Evolutionary conservation across 2,888 invertebrate species (phyloP).

Genomic region (Dione vanillae): DNA sequence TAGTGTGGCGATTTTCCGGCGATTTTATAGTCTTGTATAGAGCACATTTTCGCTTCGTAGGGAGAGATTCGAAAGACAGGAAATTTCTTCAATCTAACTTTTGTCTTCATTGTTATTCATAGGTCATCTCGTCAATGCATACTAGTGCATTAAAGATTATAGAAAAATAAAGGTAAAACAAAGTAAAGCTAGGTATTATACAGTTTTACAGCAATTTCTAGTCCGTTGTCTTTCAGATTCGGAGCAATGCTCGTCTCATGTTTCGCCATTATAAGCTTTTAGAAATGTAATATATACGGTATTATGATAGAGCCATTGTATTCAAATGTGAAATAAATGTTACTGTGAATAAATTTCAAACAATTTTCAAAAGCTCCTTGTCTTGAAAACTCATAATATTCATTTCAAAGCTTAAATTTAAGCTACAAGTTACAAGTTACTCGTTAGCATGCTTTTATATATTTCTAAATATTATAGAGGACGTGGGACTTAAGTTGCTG

Average conservation of each 20-base stretch:
- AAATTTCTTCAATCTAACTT: too few species aligned
- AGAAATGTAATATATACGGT: slow-evolving; percentile 2
- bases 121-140: too few species aligned
- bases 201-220: not conserved
- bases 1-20: too few species aligned
- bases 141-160: too few species aligned
- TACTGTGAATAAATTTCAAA: slow-evolving; percentile 3
- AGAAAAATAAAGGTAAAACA: too few species aligned
- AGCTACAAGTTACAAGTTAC: slow-evolving; percentile 14
- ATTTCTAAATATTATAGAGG: not conserved
- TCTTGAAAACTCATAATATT: not conserved
- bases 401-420: slow-evolving; percentile 1
- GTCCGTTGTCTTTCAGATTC: not conserved
- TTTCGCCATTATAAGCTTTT: slow-evolving; percentile 2
- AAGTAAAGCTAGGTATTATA: not conserved
- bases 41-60: too few species aligned
- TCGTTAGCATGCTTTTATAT: slow-evolving; percentile 8
- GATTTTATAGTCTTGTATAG: too few species aligned
- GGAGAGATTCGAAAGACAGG: too few species aligned
- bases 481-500: not conserved
- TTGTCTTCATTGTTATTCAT: too few species aligned
- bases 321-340: slow-evolving; percentile 13
- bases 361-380: slow-evolving; percentile 13
- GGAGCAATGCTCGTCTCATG: not conserved
- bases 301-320: not conserved